These are phyloP conservation scores for Phalanger gymnotis DNA, from an alignment of 2,797 vertebrate species.

Conservation along the genomic window DNA sequence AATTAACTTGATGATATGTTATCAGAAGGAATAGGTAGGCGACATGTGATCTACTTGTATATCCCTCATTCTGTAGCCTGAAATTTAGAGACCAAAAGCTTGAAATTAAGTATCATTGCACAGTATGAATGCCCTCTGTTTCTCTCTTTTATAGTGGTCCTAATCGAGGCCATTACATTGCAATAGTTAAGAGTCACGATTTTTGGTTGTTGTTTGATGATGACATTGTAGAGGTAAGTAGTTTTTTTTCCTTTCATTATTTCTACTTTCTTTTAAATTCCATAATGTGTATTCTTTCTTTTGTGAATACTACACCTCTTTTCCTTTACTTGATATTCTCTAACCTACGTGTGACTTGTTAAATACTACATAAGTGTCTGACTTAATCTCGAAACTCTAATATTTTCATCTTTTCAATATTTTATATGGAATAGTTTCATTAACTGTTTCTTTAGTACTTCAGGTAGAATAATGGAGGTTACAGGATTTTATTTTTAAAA, in stretches of 20 bases:
- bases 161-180: constrained; percentile 91
- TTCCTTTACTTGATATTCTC: neutral
- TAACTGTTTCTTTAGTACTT: constrained; percentile 8
- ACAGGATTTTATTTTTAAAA: constrained; percentile 13
- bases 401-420: neutral
- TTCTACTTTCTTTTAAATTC: constrained; percentile 24
- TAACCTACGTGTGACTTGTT: neutral
- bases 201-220: constrained; percentile 92
- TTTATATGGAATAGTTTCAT: neutral
- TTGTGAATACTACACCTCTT: neutral
- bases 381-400: neutral
- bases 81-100: neutral
- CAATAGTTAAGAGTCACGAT: constrained; percentile 91
- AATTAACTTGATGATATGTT: neutral
- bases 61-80: constrained; percentile 1
- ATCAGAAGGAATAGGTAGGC: neutral
- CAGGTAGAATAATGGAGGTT: neutral
- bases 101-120: neutral
- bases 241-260: constrained; percentile 19
- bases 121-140: constrained; percentile 33
- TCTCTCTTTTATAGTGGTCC: constrained; percentile 85
- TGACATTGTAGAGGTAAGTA: constrained; percentile 90
- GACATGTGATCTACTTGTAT: constrained; percentile 22
- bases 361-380: neutral
- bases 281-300: constrained; percentile 28